phyloP scores from a whole-genome alignment of 2,113 vertebrate genomes.

The Taxidea taxus region DNA sequence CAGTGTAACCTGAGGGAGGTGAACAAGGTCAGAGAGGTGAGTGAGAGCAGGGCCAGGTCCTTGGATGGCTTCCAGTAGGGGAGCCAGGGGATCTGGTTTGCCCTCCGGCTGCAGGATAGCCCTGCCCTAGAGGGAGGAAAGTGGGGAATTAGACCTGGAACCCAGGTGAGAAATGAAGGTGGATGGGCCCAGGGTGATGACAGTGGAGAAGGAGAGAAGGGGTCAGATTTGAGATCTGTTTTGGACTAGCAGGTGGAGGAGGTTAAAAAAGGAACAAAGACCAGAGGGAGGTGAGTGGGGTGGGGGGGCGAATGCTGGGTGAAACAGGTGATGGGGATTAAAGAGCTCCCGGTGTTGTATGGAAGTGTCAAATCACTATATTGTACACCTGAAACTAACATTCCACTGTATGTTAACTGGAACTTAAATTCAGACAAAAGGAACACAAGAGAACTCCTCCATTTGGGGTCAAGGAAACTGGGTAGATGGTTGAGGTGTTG shows the following conservation, averaged over 20 bases:
- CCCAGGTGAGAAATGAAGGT: not conserved
- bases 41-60: not conserved
- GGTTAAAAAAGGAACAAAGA: not conserved
- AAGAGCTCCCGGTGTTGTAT: not conserved
- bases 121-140: not conserved
- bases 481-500: not conserved
- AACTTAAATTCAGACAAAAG: not conserved
- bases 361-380: not conserved
- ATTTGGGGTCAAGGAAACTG: not conserved
- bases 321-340: not conserved
- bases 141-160: not conserved
- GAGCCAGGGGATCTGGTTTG: rapidly evolving
- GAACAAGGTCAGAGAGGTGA: not conserved
- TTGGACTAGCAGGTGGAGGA: not conserved
- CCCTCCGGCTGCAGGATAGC: not conserved
- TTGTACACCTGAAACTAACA: not conserved
- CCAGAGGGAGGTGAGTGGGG: not conserved
- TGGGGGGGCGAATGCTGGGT: not conserved
- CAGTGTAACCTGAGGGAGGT: not conserved
- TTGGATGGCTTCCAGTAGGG: not conserved
- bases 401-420: not conserved
- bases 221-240: not conserved
- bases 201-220: not conserved
- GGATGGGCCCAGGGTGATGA: no score
- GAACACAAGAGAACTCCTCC: not conserved